Conservation (phyloP, 2,113 vertebrate genomes). For the Gallinago paraguaiae region DNA sequence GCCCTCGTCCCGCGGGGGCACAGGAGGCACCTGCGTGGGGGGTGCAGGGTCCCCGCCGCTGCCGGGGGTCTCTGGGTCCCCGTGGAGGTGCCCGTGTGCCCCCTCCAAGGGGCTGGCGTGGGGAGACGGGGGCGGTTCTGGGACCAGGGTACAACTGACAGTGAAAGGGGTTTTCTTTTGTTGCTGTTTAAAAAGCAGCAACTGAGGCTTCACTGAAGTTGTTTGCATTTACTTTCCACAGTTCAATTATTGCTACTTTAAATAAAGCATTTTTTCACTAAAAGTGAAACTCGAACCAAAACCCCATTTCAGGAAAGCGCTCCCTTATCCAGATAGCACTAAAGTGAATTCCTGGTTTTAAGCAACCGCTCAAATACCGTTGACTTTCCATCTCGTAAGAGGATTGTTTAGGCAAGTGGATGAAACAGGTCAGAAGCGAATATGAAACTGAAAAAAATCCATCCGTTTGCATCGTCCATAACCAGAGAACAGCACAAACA, state of each 20-base stretch:
- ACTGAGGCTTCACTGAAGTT: neutral
- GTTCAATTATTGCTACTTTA: neutral
- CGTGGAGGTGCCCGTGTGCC: rapidly evolving
- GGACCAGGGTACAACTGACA: neutral
- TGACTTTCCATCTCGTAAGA: neutral
- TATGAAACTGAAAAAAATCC: neutral
- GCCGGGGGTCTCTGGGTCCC: neutral
- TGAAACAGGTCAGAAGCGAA: neutral
- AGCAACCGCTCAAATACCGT: neutral
- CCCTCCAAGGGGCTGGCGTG: neutral
- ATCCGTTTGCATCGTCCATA: neutral
- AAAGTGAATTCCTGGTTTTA: neutral
- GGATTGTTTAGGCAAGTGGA: neutral
- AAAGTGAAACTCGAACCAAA: neutral
- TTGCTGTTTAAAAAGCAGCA: neutral
- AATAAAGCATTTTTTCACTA: neutral
- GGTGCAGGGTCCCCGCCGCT: neutral
- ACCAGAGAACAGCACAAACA: neutral
- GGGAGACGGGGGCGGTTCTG: neutral
- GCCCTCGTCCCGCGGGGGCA: neutral
- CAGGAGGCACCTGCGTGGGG: neutral
- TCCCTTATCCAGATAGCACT: neutral
- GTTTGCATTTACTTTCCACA: neutral
- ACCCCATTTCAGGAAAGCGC: neutral
- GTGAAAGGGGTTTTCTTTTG: neutral